A percentile compares a stretch with the other conserved stretches of the same genome.
Conservation (phyloP, 2,888 invertebrate species). For the Orchesella flavescens region DNA sequence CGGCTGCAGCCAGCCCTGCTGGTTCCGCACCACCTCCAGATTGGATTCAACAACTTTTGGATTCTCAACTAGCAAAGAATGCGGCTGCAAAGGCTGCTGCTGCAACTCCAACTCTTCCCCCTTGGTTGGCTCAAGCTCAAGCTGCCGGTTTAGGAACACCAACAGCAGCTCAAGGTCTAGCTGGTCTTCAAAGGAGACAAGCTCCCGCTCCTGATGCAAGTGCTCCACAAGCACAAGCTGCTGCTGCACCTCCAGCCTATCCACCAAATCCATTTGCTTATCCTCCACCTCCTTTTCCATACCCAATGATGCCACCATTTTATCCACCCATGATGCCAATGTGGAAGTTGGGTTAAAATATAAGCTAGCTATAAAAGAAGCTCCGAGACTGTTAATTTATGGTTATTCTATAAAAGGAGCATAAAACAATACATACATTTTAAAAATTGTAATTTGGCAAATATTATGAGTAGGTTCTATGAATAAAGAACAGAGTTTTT, state of each 20-base stretch:
- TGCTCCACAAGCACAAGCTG: conserved; percentile 14
- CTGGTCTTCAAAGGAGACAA: too few relatives aligned
- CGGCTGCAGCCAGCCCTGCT: conserved; percentile 34
- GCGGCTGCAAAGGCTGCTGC: conserved; percentile 3
- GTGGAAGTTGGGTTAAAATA: conserved; percentile 35
- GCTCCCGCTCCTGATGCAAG: background rate
- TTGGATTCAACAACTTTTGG: conserved; percentile 56
- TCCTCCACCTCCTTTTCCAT: conserved; percentile 14
- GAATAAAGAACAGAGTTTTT: too few relatives aligned
- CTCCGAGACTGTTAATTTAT: background rate
- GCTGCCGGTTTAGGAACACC: background rate
- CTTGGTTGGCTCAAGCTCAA: background rate
- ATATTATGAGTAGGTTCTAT: too few relatives aligned
- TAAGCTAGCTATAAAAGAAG: background rate
- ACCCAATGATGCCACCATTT: conserved; percentile 53
- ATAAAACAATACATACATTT: too few relatives aligned
- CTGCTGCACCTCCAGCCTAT: background rate
- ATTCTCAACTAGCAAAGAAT: conserved; percentile 55
- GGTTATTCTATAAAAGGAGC: too few relatives aligned
- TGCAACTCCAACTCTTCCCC: background rate
- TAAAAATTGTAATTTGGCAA: too few relatives aligned
- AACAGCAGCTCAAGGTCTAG: too few relatives aligned
- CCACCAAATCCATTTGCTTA: conserved; percentile 36
- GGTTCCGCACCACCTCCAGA: conserved; percentile 43
- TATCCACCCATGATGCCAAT: conserved; percentile 44